Evolutionary conservation across 2,797 vertebrate species (phyloP), one percentile per base, ranked within the genome.

Genomic region (Betta splendens): DNA sequence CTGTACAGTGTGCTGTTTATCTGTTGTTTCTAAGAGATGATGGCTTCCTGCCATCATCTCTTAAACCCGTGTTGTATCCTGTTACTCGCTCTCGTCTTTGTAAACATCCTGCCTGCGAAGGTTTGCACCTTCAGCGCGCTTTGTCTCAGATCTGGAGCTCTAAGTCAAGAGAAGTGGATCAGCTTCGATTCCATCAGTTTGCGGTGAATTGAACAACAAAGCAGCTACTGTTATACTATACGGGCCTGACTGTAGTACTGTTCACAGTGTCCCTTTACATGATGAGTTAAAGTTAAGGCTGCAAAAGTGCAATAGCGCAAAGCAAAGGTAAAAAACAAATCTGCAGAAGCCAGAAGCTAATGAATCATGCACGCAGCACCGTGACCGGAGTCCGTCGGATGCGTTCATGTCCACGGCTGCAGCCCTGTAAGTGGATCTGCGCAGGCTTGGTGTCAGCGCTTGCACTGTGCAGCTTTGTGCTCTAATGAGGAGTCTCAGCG

Each of bases 401-500:
- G 47, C 25, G 37, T 42, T 20, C 36, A 42, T 45, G 44, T 20
- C 25, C 15, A 40, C 15, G n/a, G 53, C 66, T 31, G 78, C 75
- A 25, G n/a, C n/a, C n/a, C n/a, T 81, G 88, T 85, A 89, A 89
- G 73, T 61, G 80, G 83, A 91, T 89, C 88, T 70, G 72, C 20
- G 71, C 80, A 28, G 84, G 80, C 77, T 85, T 70, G 45, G 28
- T 89, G 84, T 90, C 87, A 86, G 83, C 85, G 72, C 79, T 75
- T 54, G 15, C 75, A 91, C 91, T 92, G 90, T 79, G 68, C 75
- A 29, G 75, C 88, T 87, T 92, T 92, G 90, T 92, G 71, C 79
- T 85, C 84, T 90, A 90, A 90, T 89, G 90, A 91, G 88, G 78
- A 81, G 72, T 78, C 73, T 86, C 85, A 64, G 45, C 18, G 23